These are phyloP conservation scores for Sphaerodactylus townsendi DNA, from an alignment of 2,113 vertebrate species.

Conservation along the genomic window DNA sequence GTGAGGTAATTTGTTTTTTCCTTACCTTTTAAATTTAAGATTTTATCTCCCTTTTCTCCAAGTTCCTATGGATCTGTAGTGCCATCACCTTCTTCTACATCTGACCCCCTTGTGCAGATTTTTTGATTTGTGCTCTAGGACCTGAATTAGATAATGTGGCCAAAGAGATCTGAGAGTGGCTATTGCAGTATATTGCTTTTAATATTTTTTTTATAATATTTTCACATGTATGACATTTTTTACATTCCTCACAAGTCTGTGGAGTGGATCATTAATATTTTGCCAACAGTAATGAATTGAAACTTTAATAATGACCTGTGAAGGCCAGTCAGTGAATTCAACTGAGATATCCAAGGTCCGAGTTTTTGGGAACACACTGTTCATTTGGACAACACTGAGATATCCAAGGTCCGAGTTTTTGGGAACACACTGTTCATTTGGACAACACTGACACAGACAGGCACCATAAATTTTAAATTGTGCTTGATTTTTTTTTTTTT, in stretches of 20 bases:
- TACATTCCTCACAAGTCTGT: not conserved
- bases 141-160: not conserved
- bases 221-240: not conserved
- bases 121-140: no score
- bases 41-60: not conserved
- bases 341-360: not conserved
- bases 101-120: no score
- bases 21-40: not conserved
- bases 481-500: conserved; percentile 1
- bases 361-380: not conserved
- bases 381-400: not conserved
- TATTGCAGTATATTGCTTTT: not conserved
- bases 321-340: not conserved
- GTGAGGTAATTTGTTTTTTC: no score
- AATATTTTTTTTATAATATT: not conserved
- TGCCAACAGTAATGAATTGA: not conserved
- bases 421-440: not conserved
- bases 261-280: not conserved
- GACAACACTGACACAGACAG: not conserved
- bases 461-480: conserved; percentile 18
- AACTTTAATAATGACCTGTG: not conserved
- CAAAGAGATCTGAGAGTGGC: not conserved
- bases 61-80: no score
- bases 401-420: not conserved
- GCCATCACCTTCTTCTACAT: no score